Percentiles rank a stretch among this genome's conserved stretches.
Conservation (phyloP, 2,797 vertebrate genomes). For the Phoebastria nigripes region DNA sequence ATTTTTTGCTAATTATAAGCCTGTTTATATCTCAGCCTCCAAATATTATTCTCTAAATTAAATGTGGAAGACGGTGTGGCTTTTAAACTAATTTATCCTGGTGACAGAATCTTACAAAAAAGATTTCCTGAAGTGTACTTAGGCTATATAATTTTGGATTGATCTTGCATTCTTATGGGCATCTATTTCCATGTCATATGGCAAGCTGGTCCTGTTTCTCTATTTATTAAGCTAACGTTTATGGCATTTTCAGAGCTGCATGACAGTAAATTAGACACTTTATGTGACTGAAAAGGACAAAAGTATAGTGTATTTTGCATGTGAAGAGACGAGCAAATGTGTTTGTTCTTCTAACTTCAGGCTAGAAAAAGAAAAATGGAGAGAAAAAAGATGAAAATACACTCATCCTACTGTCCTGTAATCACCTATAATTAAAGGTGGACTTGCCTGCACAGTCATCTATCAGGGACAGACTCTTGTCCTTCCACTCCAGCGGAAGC, state of each 20-base stretch:
- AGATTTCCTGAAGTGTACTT: neutral
- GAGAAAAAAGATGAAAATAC: neutral
- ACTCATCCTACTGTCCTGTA: neutral
- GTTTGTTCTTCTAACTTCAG: neutral
- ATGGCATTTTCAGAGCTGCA: neutral
- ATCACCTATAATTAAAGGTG: neutral
- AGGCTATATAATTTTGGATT: neutral
- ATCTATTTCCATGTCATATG: neutral
- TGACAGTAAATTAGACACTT: neutral
- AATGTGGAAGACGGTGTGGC: neutral
- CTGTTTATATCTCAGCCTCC: neutral
- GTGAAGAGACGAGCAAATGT: neutral
- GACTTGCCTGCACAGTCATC: neutral
- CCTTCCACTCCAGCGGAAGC: neutral
- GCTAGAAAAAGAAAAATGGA: neutral
- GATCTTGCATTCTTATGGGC: neutral
- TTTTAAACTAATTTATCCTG: neutral
- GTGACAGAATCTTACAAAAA: neutral
- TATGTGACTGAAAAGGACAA: neutral
- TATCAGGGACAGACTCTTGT: neutral
- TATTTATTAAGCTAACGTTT: neutral
- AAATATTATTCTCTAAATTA: neutral
- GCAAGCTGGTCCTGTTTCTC: neutral
- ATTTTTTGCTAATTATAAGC: neutral
- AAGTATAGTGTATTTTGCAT: neutral